Evolutionary conservation across 2,888 invertebrate species (phyloP), one percentile per base, ranked within the genome.

Genomic region (Himalopsyche kuldschensis): DNA sequence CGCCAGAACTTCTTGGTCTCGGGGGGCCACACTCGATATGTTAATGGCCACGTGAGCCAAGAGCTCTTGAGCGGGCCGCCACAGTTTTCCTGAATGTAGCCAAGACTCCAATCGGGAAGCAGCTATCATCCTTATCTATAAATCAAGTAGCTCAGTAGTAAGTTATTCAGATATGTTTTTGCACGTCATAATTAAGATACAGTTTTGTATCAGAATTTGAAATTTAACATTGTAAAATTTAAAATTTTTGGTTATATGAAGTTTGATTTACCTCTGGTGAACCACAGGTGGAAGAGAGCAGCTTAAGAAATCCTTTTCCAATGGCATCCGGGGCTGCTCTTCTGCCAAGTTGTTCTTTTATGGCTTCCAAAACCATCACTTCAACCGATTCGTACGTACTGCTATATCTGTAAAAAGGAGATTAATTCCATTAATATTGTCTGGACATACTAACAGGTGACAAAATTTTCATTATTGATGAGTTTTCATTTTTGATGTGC

Each of bases 71-170:
- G 98, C 98, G 30, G 96, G 94, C 87, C 97, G 95, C 92, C 97
- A 96, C 81, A 98, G 91, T 92, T 99, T 99, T 85, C 98, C 98
- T 89, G 98, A 98, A 89, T 98, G 98, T 83, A 99, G 92, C 98
- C 98, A 99, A 87, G 96, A 94, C 89, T 99, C 99, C 27, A 99
- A 92, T 0, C 96, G 94, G 3, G 95, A 94, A 0, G 96, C 95
- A 0, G 96, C 95, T 80, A 96, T 93, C 88, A 95, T 93, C 30
- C 97, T 93, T 86, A 97, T 95, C 93, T 92, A 88, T 11, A 80
- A 88, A 82, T 79, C 15, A 3, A 41, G 35, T 35, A 8, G 1
- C 35, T 35, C 15, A n/a, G 1, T 8, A 15, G 31, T 48, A 1
- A 20, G 17, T 47, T 17, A 31, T 48, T n/a, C 2, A 11, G 10